A percentile compares a stretch with the other conserved stretches of the same genome.
phyloP scores from a whole-genome alignment of 2,797 vertebrate species.

The Sebastes cheni region DNA sequence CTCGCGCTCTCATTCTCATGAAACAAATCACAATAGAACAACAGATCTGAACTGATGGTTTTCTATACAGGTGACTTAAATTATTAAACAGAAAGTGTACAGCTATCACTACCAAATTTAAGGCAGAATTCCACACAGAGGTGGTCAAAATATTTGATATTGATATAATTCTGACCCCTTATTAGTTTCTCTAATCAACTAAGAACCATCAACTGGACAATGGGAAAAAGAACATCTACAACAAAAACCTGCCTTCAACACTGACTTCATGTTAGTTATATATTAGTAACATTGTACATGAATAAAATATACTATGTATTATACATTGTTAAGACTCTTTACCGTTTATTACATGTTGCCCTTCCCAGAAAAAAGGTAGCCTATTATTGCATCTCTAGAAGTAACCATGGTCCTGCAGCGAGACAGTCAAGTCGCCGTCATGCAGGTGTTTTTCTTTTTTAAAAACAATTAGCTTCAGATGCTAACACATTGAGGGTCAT shows the following conservation, averaged over 20 bases:
- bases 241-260: constrained; percentile 72
- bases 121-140: constrained; percentile 75
- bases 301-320: constrained; percentile 83
- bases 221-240: constrained; percentile 73
- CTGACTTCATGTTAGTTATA: constrained; percentile 70
- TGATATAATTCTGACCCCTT: constrained; percentile 71
- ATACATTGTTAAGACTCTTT: constrained; percentile 78
- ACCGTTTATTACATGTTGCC: constrained; percentile 75
- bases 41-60: constrained; percentile 60
- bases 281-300: constrained; percentile 80
- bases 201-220: constrained; percentile 74
- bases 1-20: constrained; percentile 49
- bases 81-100: constrained; percentile 64
- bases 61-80: constrained; percentile 66
- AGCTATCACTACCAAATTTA: constrained; percentile 72
- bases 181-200: constrained; percentile 69
- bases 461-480: constrained; percentile 60
- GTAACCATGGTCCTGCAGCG: constrained; percentile 59
- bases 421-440: constrained; percentile 32
- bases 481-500: constrained; percentile 56
- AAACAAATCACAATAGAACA: constrained; percentile 75
- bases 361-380: constrained; percentile 65
- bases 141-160: constrained; percentile 71
- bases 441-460: constrained; percentile 46
- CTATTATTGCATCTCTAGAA: constrained; percentile 80